Percentiles rank a stretch among this genome's conserved stretches.
These are phyloP conservation scores for Drosophila borborema DNA, from an alignment of 2,888 invertebrate genomes.

Conservation along the genomic window DNA sequence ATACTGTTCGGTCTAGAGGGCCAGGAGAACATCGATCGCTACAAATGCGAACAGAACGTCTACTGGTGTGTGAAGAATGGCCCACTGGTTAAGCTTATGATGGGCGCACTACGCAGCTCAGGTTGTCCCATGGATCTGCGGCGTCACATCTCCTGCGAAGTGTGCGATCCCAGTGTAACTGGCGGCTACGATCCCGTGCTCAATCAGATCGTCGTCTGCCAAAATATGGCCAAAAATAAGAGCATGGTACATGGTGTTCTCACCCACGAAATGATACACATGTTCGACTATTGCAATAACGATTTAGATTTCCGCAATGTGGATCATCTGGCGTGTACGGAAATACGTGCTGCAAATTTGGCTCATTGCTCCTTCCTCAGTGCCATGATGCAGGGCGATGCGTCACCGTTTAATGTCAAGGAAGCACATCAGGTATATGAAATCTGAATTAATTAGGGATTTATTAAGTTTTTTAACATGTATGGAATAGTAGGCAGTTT, in stretches of 20 bases:
- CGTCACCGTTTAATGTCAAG: constrained; percentile 90
- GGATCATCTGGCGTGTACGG: constrained; percentile 97
- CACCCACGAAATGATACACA: constrained; percentile 97
- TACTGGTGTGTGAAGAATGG: constrained; percentile 89
- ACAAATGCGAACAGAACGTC: constrained; percentile 93
- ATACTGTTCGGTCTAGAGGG: constrained; percentile 89
- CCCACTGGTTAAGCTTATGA: constrained; percentile 93
- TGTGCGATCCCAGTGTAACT: constrained; percentile 92
- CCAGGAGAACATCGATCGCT: constrained; percentile 89
- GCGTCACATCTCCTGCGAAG: constrained; percentile 96
- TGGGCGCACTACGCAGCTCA: constrained; percentile 90
- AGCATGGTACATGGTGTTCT: constrained; percentile 92
- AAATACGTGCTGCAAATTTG: constrained; percentile 97
- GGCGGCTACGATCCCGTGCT: constrained; percentile 90
- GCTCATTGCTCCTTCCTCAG: constrained; percentile 96
- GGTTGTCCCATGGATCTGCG: constrained; percentile 91
- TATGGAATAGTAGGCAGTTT: too few relatives aligned
- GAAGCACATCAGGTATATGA: constrained; percentile 90
- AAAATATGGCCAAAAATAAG: constrained; percentile 91
- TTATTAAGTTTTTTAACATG: not conserved
- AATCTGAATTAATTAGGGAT: not conserved
- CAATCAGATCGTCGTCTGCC: constrained; percentile 92
- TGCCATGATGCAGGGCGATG: constrained; percentile 90
- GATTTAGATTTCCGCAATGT: constrained; percentile 95
- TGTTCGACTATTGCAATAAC: constrained; percentile 97